Percentiles rank a stretch among this genome's conserved stretches.
Conservation (phyloP, 1,140 invertebrate species). For the Rhynchophorus ferrugineus region DNA sequence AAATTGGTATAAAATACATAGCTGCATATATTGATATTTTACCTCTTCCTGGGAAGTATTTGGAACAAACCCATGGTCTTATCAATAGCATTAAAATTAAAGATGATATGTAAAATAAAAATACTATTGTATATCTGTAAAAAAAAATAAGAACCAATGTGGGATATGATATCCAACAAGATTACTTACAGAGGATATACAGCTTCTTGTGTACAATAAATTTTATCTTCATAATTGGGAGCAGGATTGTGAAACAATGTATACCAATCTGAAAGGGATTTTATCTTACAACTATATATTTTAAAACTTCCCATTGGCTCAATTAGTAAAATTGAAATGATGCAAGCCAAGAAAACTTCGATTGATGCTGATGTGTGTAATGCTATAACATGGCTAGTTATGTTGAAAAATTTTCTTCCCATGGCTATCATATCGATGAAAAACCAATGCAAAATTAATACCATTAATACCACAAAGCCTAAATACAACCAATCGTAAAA, state of each 20-base stretch:
- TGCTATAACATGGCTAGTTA: conserved; percentile 61
- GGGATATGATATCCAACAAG: too few relatives aligned
- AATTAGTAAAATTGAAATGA: conserved; percentile 66
- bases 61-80: conserved; percentile 60
- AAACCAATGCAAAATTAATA: conserved; percentile 82
- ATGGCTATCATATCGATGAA: conserved; percentile 81
- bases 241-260: conserved; percentile 89
- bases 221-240: conserved; percentile 79
- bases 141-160: conserved; percentile 2
- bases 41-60: conserved; percentile 57
- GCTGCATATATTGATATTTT: conserved; percentile 85
- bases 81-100: conserved; percentile 73
- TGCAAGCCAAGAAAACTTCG: conserved; percentile 65
- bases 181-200: conserved; percentile 90
- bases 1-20: conserved; percentile 87
- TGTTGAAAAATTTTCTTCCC: conserved; percentile 55
- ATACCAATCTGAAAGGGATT: conserved; percentile 88
- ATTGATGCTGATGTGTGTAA: conserved; percentile 72
- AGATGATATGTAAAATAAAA: conserved; percentile 84
- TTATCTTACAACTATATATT: conserved; percentile 69
- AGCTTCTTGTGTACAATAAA: conserved; percentile 94
- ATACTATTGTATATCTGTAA: conserved; percentile 84
- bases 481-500: conserved; percentile 94
- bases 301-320: conserved; percentile 69
- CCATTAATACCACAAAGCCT: conserved; percentile 83